A percentile compares a stretch with the other conserved stretches of the same genome.
These are phyloP conservation scores for Netelia virgata DNA, from an alignment of 2,888 invertebrate genomes.

Conservation along the genomic window DNA sequence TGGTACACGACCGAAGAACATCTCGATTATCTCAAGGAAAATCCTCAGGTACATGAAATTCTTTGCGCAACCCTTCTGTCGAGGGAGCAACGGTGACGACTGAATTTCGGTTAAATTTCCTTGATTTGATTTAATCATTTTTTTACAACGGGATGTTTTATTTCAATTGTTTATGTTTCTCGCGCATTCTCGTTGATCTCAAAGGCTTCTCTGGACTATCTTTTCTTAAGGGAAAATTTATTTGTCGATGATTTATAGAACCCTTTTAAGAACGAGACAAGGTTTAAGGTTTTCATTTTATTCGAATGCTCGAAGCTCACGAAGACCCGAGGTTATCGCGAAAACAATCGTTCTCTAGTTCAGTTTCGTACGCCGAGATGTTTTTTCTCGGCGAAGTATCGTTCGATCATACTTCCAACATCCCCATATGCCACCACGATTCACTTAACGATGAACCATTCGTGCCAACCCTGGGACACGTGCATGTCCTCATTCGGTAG, in stretches of 20 bases:
- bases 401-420: background rate
- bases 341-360: background rate
- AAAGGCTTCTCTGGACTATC: background rate
- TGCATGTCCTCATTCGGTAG: background rate
- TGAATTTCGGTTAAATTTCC: background rate
- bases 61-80: background rate
- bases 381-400: background rate
- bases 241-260: background rate
- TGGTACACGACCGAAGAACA: constrained; percentile 90
- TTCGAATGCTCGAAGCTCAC: background rate
- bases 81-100: background rate
- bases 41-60: constrained; percentile 87
- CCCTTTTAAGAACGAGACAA: background rate
- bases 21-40: constrained; percentile 85
- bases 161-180: too few relatives aligned
- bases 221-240: background rate
- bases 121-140: background rate
- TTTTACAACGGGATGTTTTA: too few relatives aligned
- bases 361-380: background rate
- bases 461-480: background rate
- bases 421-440: constrained; percentile 4
- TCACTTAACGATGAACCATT: background rate
- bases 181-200: too few relatives aligned
- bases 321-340: background rate
- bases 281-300: background rate